phyloP scores from a whole-genome alignment of 1,140 invertebrate genomes.

The fruit fly (Drosophila melanogaster) region Release_6_plus_ISO1_MT NT_037436.4:12742501-12743000 shows the following conservation, averaged over 20 bases:
- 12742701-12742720: not conserved
- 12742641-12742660: conserved; percentile 25
- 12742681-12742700: not conserved
- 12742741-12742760: not conserved
- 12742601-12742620: conserved; percentile 33
- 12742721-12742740: not conserved
- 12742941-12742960: conserved; percentile 92
- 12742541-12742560: conserved; percentile 1
- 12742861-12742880: conserved; percentile 3
- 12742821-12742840: not conserved
- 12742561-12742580: conserved; percentile 15
- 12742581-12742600: conserved; percentile 34
- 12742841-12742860: not conserved
- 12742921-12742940: conserved; percentile 94
- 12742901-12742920: conserved; percentile 95
- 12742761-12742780: conserved; percentile 1
- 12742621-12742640: conserved; percentile 21
- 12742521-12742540: not conserved
- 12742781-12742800: not conserved
- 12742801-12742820: not conserved
- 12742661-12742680: not conserved
- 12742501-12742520: not conserved
- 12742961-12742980: conserved; percentile 93
- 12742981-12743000: conserved; percentile 94
- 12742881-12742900: conserved; percentile 26